Evolutionary conservation across 2,797 vertebrate species (phyloP).

Genomic region (Poeciliopsis infans): DNA sequence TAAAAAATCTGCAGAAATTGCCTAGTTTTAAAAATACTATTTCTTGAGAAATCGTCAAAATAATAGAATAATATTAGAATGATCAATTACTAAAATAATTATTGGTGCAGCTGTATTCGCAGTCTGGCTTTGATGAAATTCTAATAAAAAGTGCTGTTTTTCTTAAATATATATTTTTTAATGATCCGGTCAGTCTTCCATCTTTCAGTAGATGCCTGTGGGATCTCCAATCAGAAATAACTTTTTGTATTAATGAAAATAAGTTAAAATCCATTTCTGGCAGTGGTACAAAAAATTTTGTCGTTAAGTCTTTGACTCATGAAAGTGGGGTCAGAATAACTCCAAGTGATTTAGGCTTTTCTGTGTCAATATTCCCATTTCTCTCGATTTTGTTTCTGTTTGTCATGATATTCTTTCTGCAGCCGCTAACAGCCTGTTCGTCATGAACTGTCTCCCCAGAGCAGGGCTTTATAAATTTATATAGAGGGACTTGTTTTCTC

Average conservation of each 20-base stretch:
- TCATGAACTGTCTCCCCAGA: constrained; percentile 32
- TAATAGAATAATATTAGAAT: too few relatives aligned
- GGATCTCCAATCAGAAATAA: neutral
- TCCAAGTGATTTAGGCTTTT: neutral
- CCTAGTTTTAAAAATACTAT: too few relatives aligned
- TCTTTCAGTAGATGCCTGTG: neutral
- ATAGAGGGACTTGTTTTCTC: constrained; percentile 52
- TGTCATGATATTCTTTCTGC: constrained; percentile 16
- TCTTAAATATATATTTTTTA: neutral
- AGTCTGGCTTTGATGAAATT: neutral
- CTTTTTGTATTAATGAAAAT: neutral
- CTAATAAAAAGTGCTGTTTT: neutral
- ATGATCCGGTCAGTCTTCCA: neutral
- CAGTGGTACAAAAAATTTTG: neutral
- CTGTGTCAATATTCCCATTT: neutral
- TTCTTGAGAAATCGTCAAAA: too few relatives aligned
- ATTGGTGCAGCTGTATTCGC: too few relatives aligned
- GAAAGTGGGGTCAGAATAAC: neutral
- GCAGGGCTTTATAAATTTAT: constrained; percentile 43
- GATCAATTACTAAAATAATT: too few relatives aligned
- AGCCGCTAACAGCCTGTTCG: constrained; percentile 50
- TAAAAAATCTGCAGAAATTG: too few relatives aligned
- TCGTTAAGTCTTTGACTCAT: neutral
- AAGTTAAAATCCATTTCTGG: neutral
- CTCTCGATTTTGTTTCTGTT: neutral